Conservation (phyloP, 2,888 invertebrate species). For the Epiblema foenella region DNA sequence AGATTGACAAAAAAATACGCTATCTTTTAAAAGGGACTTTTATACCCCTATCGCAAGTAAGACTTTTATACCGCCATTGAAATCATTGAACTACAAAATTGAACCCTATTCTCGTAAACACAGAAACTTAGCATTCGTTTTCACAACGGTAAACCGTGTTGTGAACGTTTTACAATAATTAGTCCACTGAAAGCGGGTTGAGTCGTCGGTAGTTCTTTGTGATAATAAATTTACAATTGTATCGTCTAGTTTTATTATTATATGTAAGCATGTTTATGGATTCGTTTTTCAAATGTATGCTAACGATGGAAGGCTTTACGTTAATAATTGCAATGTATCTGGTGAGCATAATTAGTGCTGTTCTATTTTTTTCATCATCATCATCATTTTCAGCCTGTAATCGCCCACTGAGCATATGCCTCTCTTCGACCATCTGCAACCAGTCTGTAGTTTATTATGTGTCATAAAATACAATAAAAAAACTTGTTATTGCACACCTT, state of each 20-base stretch:
- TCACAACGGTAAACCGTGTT: neutral
- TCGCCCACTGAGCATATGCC: no score
- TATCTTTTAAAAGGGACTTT: slow-evolving; percentile 14
- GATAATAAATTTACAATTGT: slow-evolving; percentile 11
- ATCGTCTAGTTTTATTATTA: neutral
- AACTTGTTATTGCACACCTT: no score
- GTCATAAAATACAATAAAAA: no score
- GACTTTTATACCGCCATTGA: neutral
- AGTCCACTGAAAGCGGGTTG: slow-evolving; percentile 1
- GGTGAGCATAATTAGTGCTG: no score
- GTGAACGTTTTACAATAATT: slow-evolving; percentile 8
- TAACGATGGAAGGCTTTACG: neutral
- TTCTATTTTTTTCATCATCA: no score
- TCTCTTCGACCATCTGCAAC: no score
- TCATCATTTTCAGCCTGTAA: no score
- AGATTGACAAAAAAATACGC: slow-evolving; percentile 18
- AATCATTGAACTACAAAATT: neutral
- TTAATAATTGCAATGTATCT: neutral
- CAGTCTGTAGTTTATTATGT: no score
- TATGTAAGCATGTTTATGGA: no score
- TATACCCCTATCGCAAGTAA: neutral
- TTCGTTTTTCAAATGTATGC: neutral
- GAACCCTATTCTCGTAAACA: neutral
- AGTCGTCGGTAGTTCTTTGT: slow-evolving; percentile 25
- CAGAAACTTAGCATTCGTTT: neutral